Evolutionary conservation across 2,113 vertebrate genomes (phyloP).

Genomic region (Microcebus murinus): DNA sequence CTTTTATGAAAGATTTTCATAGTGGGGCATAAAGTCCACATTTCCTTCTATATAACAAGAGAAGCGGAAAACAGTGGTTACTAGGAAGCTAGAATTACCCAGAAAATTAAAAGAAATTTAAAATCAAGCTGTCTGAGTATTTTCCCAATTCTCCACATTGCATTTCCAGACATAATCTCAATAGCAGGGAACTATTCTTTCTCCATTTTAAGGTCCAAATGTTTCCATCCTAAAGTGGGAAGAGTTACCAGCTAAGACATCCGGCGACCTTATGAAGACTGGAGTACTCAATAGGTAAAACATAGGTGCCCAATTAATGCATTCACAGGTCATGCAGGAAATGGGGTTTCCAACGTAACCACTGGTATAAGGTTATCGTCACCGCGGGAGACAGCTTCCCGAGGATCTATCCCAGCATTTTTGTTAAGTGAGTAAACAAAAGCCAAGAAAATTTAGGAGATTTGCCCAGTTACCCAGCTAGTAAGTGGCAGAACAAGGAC

Average conservation of each 20-base stretch:
- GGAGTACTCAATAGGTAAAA: background rate
- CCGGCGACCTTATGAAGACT: background rate
- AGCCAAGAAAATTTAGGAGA: background rate
- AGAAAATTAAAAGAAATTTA: background rate
- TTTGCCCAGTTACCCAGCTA: background rate
- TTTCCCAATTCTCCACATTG: background rate
- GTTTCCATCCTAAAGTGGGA: background rate
- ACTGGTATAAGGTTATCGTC: background rate
- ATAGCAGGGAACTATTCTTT: background rate
- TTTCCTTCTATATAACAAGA: background rate
- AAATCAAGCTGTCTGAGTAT: background rate
- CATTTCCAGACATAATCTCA: background rate
- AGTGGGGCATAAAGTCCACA: background rate
- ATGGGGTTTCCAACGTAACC: rapidly evolving
- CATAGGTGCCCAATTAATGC: rapidly evolving
- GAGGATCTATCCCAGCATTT: background rate
- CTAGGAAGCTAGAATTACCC: constrained; percentile 26
- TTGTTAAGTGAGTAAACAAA: background rate
- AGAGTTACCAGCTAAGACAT: background rate
- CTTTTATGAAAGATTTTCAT: constrained; percentile 10
- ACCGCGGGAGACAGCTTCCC: background rate
- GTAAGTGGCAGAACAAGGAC: background rate
- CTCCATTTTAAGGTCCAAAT: background rate
- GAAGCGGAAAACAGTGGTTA: background rate
- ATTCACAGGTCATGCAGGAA: background rate